Evolutionary conservation across 2,888 invertebrate genomes (phyloP).

Genomic region (Chymomyza caudatula): DNA sequence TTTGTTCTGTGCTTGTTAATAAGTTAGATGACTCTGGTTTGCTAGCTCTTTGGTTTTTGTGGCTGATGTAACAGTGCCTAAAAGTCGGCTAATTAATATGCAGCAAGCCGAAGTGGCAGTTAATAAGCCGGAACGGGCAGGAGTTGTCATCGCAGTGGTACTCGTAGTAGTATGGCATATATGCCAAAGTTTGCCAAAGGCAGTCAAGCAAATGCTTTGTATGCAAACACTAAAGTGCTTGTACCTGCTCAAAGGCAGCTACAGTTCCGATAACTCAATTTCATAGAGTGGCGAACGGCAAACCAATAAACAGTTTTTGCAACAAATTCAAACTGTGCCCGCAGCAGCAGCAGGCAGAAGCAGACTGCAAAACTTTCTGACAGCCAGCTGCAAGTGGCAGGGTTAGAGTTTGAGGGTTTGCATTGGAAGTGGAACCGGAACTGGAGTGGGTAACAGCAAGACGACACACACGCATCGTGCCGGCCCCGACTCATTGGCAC

Average conservation of each 20-base stretch:
- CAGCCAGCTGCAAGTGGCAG: conserved; percentile 54
- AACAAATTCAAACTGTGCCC: conserved; percentile 58
- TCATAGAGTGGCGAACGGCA: conserved; percentile 60
- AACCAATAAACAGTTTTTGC: conserved; percentile 71
- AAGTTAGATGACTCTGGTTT: conserved; percentile 10
- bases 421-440: conserved; percentile 2
- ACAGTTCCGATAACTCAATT: conserved; percentile 59
- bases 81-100: conserved; percentile 72
- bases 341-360: conserved; percentile 24
- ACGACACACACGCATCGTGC: background rate
- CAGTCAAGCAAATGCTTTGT: conserved; percentile 46
- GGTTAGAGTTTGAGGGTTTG: conserved; percentile 7
- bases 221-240: conserved; percentile 36
- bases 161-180: conserved; percentile 9
- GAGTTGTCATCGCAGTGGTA: background rate
- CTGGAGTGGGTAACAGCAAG: background rate
- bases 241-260: conserved; percentile 23
- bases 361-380: conserved; percentile 58
- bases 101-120: conserved; percentile 28
- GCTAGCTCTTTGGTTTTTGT: background rate
- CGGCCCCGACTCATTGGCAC: conserved; percentile 17
- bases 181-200: conserved; percentile 58
- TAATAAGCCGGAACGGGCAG: conserved; percentile 9
- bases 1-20: conserved; percentile 17
- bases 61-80: conserved; percentile 54